Conservation (phyloP, 2,888 invertebrate genomes). For the Zele albiditarsus region DNA sequence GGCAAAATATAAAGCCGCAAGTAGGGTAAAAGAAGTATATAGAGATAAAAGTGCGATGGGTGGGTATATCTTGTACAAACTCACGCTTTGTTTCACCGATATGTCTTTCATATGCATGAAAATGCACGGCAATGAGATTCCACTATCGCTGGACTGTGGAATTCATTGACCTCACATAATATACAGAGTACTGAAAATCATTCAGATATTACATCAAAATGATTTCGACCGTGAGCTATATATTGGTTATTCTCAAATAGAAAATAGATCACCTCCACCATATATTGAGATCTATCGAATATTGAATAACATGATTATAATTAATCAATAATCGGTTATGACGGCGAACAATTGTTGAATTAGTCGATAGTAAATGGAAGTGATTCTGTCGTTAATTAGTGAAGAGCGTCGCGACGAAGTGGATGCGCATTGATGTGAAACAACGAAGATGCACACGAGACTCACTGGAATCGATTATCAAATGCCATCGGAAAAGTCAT, state of each 20-base stretch:
- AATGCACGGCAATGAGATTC: constrained; percentile 53
- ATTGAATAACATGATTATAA: not conserved
- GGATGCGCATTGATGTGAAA: no score
- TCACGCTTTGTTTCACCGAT: constrained; percentile 7
- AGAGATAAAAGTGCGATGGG: constrained; percentile 21
- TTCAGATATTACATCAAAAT: not conserved
- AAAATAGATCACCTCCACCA: no score
- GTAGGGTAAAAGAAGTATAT: constrained; percentile 37
- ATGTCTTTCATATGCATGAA: constrained; percentile 49
- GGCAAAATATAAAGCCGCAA: constrained; percentile 68
- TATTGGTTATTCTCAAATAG: no score
- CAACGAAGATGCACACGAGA: no score
- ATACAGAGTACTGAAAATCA: not conserved
- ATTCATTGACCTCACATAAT: not conserved
- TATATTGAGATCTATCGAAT: no score
- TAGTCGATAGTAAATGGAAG: not conserved
- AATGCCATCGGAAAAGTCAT: not conserved
- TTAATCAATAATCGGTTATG: not conserved
- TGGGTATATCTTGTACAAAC: constrained; percentile 31
- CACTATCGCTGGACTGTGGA: constrained; percentile 6
- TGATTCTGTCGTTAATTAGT: not conserved
- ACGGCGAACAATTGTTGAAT: no score
- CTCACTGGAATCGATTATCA: not conserved
- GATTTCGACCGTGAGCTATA: not conserved
- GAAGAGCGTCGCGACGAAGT: not conserved